These are phyloP conservation scores for Oreocharis arfaki DNA, from an alignment of 2,113 vertebrate genomes.

Conservation along the genomic window DNA sequence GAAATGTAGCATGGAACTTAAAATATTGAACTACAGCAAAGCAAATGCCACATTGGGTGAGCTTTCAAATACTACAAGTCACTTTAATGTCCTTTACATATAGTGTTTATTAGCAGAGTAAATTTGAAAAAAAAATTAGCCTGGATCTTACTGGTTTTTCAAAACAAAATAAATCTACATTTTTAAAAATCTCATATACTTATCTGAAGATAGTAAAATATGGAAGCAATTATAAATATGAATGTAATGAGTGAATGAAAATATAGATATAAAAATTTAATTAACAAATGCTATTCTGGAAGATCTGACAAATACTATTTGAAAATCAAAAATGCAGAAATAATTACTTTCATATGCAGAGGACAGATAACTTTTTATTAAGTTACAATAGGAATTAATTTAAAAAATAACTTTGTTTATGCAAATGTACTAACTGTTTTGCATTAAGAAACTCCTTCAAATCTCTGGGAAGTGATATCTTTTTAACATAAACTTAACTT, in stretches of 20 bases:
- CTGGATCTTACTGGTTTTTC: neutral
- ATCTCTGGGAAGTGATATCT: neutral
- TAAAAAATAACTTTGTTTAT: neutral
- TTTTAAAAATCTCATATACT: neutral
- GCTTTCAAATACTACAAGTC: neutral
- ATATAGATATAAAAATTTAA: neutral
- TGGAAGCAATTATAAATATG: neutral
- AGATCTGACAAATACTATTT: neutral
- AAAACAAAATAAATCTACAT: neutral
- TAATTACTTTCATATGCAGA: neutral
- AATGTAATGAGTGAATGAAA: neutral
- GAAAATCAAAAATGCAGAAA: neutral
- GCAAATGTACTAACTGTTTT: neutral
- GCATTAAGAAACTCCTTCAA: neutral
- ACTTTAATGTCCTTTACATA: neutral
- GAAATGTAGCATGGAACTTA: neutral
- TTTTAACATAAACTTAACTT: neutral
- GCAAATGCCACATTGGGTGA: neutral
- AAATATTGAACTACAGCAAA: conserved; percentile 6
- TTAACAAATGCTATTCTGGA: neutral
- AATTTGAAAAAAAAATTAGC: neutral
- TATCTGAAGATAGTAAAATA: neutral
- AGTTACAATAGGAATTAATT: neutral
- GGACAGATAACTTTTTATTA: neutral
- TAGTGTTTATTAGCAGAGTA: neutral